Conservation (phyloP, 2,797 vertebrate genomes). For the Macroramphosus scolopax region DNA sequence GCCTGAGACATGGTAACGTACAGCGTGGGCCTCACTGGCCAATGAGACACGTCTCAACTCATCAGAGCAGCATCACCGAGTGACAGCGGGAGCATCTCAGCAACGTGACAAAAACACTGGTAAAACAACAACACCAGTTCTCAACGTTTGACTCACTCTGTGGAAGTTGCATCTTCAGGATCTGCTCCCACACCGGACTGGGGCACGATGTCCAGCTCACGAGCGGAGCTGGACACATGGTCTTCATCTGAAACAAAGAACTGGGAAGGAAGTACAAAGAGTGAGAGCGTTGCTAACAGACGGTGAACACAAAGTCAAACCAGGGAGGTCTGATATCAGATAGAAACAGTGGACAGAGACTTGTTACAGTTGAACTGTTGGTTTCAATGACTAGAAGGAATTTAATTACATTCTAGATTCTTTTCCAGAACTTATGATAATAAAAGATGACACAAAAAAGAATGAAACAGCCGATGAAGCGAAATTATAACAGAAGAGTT, state of each 20-base stretch:
- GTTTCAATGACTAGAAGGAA: no score
- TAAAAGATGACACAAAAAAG: no score
- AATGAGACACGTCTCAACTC: constrained; percentile 6
- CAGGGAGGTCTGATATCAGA: no score
- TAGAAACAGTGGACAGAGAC: neutral
- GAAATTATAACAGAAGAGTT: no score
- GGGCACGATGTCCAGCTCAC: constrained; percentile 50
- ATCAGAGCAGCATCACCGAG: constrained; percentile 7
- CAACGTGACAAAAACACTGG: constrained; percentile 24
- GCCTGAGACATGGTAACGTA: constrained; percentile 74
- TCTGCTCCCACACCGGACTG: constrained; percentile 35
- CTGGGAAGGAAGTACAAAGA: constrained; percentile 39
- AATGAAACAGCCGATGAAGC: no score
- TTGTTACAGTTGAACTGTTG: no score
- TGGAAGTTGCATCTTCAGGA: constrained; percentile 54
- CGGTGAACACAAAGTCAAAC: neutral
- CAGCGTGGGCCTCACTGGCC: constrained; percentile 33
- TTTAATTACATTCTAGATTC: no score
- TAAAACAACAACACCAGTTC: constrained; percentile 21
- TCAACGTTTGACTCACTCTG: constrained; percentile 80
- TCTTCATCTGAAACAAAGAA: constrained; percentile 80
- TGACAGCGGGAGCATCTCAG: constrained; percentile 3
- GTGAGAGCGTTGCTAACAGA: neutral
- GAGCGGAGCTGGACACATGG: constrained; percentile 27
- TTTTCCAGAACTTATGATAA: no score